Base-by-base conservation (phyloP, 1,140 invertebrate genomes). In the Rhysida immarginata region DNA sequence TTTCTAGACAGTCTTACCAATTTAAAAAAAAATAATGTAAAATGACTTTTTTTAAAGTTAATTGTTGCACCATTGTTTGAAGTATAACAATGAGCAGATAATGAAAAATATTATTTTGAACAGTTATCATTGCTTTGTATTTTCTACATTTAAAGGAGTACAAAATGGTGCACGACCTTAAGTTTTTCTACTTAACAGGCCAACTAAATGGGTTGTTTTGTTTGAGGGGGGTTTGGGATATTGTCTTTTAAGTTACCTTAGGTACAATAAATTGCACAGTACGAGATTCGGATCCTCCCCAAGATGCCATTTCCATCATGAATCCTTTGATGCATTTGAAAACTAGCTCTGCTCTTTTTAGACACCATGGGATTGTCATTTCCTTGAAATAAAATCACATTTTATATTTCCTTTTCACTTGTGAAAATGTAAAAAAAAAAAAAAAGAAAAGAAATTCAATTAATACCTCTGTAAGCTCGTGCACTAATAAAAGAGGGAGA, bases 311-410 rank as follows among this genome's bases (percentile, higher is more conserved):
- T 76, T 98, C 95, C 68, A 99, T 96, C 88, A 98, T 94, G 69
- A 97, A 99, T 0, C 95, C 96, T 77, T 99, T 99, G 20, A 96
- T 85, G 75, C 95, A 99, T 73, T 99, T 99, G 64, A 96, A 92
- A 56, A 98, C 84, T 56, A 99, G 72, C 72, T 99, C 96, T 0
- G 94, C 94, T 62, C 96, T 72, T 66, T 91, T 87, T 61, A 89
- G 79, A 70, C 94, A 97, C 94, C 94, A 98, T 20, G 82, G 81
- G 41, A 93, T 84, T 2, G 92, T 97, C 90, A 96, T 96, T 64
- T 93, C 88, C 85, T 86, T 63, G 50, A 71, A 73, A 23, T 1
- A 54, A 44, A 42, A 59, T 23, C 44, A 46, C 16, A n/a, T n/a
- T n/a, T n/a, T n/a, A n/a, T n/a, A n/a, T n/a, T n/a, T n/a, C n/a